These are phyloP conservation scores for Mus caroli DNA, from an alignment of 2,797 vertebrate species.

Conservation along the genomic window DNA sequence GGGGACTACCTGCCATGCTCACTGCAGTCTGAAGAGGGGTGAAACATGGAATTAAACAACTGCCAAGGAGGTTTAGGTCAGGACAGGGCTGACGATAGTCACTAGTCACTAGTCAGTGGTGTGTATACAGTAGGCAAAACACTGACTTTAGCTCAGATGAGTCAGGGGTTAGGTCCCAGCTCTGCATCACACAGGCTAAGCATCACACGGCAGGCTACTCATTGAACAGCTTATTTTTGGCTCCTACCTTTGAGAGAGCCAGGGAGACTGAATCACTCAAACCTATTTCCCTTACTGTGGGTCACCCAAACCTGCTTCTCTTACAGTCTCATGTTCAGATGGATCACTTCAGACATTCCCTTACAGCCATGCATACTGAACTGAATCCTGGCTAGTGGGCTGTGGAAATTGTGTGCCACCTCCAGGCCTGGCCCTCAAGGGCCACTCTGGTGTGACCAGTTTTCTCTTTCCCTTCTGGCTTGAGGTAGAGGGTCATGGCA, in stretches of 20 bases:
- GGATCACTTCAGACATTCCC: background rate
- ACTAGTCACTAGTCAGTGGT: background rate
- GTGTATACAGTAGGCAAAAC: background rate
- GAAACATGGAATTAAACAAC: background rate
- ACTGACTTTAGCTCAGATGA: background rate
- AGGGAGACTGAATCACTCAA: background rate
- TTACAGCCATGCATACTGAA: background rate
- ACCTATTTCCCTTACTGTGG: background rate
- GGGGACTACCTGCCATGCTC: background rate
- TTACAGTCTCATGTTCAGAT: background rate
- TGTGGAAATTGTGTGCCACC: background rate
- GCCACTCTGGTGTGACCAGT: too few relatives aligned
- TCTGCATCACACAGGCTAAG: background rate
- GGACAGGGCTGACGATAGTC: background rate
- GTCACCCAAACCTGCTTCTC: background rate
- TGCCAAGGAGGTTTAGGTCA: background rate
- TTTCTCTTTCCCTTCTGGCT: background rate
- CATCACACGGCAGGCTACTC: background rate
- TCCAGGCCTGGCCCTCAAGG: background rate
- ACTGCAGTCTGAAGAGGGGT: background rate
- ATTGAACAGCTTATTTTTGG: background rate
- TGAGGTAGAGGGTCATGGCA: background rate
- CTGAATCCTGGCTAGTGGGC: background rate
- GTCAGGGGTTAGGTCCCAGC: too few relatives aligned
- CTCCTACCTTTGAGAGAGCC: background rate